Evolutionary conservation across 2,888 invertebrate species (phyloP).

Genomic region (Nomada fucata): DNA sequence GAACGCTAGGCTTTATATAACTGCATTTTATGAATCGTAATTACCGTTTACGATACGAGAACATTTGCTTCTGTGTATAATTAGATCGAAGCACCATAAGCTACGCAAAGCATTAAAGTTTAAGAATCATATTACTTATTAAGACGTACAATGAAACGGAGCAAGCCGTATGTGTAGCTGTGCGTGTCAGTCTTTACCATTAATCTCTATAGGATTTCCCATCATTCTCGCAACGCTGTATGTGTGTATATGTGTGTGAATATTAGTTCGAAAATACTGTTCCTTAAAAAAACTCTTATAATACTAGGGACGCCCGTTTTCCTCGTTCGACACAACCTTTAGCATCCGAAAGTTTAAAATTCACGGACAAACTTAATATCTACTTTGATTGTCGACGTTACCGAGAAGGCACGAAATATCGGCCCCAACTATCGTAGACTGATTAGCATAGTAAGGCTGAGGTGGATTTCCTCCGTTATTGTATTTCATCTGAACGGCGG

Average conservation of each 20-base stretch:
- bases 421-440: constrained; percentile 81
- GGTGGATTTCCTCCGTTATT: constrained; percentile 78
- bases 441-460: constrained; percentile 83
- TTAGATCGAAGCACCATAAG: neutral
- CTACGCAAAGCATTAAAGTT: neutral
- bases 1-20: constrained; percentile 29
- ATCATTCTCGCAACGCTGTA: constrained; percentile 3
- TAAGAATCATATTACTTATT: constrained; percentile 5
- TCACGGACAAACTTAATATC: constrained; percentile 73
- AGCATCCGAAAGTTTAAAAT: neutral
- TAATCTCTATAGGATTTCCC: constrained; percentile 44
- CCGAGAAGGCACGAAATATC: constrained; percentile 81
- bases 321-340: constrained; percentile 6
- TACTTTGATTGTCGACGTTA: constrained; percentile 79
- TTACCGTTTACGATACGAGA: neutral
- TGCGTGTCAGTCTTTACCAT: constrained; percentile 63
- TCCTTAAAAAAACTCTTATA: constrained; percentile 17
- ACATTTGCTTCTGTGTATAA: constrained; percentile 3
- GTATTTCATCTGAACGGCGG: constrained; percentile 94
- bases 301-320: constrained; percentile 13
- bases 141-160: neutral
- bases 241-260: constrained; percentile 8
- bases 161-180: constrained; percentile 33
- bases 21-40: neutral
- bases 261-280: constrained; percentile 42